These are phyloP conservation scores for Chloropsis cyanopogon DNA, from an alignment of 2,113 vertebrate genomes.

Conservation along the genomic window DNA sequence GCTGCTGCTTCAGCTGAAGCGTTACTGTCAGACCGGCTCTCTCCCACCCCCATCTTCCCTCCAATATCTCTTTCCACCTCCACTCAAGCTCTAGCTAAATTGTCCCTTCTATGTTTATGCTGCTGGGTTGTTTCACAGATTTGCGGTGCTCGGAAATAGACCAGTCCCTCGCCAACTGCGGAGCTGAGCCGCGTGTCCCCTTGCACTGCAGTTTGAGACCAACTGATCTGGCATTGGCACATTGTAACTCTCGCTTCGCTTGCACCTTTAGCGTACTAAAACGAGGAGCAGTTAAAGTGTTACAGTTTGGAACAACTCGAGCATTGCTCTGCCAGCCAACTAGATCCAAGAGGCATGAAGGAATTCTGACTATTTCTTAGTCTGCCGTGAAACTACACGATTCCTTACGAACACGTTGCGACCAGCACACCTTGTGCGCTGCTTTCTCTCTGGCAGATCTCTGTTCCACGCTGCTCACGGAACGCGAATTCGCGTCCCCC, in stretches of 20 bases:
- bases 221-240: rapidly evolving
- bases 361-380: neutral
- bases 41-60: neutral
- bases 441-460: neutral
- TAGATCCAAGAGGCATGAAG: neutral
- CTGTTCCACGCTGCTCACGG: neutral
- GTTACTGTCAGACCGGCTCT: neutral
- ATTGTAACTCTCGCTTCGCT: neutral
- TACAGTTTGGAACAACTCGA: neutral
- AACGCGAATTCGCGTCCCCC: neutral
- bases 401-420: neutral
- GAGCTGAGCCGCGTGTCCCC: neutral
- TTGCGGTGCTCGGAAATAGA: rapidly evolving
- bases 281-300: neutral
- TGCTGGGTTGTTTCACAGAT: neutral
- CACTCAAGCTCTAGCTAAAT: neutral
- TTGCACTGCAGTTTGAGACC: neutral
- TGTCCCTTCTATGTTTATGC: neutral
- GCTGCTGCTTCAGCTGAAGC: neutral
- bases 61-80: neutral
- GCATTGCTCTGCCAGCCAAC: neutral
- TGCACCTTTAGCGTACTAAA: neutral
- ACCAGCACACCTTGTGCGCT: rapidly evolving
- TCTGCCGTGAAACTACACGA: neutral
- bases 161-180: neutral